Base-by-base conservation (phyloP, 2,113 vertebrate species). In the Oophaga pumilio region DNA sequence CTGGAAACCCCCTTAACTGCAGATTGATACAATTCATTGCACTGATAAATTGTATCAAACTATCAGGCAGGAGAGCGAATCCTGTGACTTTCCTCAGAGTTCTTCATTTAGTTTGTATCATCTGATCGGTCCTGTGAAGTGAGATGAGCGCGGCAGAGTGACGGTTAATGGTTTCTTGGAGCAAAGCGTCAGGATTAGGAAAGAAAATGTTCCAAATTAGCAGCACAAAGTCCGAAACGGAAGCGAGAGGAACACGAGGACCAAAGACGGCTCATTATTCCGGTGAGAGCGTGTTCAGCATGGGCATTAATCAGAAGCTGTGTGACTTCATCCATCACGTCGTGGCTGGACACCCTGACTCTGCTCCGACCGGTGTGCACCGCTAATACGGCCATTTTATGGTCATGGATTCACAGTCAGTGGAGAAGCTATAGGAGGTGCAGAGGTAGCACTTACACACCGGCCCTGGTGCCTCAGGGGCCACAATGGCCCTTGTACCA, bases 181-280 rank as follows among this genome's bases (percentile, higher is more conserved):
- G 28, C n/a, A 57, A 52, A 76, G 28, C 52, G 43, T 82, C 71
- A 28, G 50, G 57, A 76, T 82, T 76, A 33, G 28, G 69, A 80
- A 89, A 85, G 76, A 89, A 60, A 76, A 88, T 49, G 81, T 85
- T 88, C 81, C 73, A 85, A 85, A 74, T 66, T 66, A 77, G 73
- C 17, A 84, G 69, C 71, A 85, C 76, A 85, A 71, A 60, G 28
- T 50, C 87, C 64, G 68, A 85, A 88, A 78, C 73, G 87, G 82
- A 85, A 88, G 53, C 60, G 22, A 69, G 76, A 69, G 66, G 56
- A 87, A 89, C 76, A 82, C 53, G 84, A 66, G 76, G 83, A 24
- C 76, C 84, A 85, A 62, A 85, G 80, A 89, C 20, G 81, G 64
- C 50, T 66, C 84, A 82, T 89, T 89, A 84, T 84, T 84, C n/a